Evolutionary conservation across 64 coral and sea anemone genomes (phyloP).

Genomic region (Stylophora pistillata): DNA sequence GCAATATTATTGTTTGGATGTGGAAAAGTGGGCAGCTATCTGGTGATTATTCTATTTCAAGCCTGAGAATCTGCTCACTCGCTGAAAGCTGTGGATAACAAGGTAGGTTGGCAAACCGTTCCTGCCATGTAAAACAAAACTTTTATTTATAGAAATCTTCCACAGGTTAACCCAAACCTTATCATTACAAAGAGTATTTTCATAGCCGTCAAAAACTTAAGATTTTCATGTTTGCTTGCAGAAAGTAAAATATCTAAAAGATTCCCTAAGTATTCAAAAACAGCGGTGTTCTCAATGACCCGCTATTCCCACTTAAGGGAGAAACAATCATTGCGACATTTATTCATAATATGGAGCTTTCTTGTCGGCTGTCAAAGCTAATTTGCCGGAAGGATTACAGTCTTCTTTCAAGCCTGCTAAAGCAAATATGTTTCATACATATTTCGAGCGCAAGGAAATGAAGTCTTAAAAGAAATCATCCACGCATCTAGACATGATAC

Average conservation of each 20-base stretch:
- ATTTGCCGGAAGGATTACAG: conserved; percentile 8
- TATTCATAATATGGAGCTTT: conserved; percentile 2
- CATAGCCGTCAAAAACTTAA: too few relatives aligned
- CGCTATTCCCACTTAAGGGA: background rate
- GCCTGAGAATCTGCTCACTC: background rate
- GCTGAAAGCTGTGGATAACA: too few relatives aligned
- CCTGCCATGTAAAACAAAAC: too few relatives aligned
- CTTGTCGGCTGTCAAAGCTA: background rate
- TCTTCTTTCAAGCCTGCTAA: background rate
- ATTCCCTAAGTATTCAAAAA: too few relatives aligned
- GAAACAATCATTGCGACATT: conserved; percentile 4
- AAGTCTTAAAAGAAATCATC: background rate
- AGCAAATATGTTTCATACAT: background rate
- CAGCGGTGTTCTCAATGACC: background rate
- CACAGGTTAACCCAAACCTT: too few relatives aligned
- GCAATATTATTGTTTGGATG: background rate
- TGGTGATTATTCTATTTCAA: background rate
- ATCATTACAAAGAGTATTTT: too few relatives aligned
- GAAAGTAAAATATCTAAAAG: too few relatives aligned
- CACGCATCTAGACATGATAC: background rate
- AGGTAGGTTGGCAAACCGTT: too few relatives aligned
- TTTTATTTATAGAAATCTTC: too few relatives aligned
- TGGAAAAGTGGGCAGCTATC: background rate
- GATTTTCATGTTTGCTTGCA: too few relatives aligned
- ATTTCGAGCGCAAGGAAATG: background rate